phyloP scores from a whole-genome alignment of 2,888 invertebrate species.

The Pyrocoelia pectoralis region DNA sequence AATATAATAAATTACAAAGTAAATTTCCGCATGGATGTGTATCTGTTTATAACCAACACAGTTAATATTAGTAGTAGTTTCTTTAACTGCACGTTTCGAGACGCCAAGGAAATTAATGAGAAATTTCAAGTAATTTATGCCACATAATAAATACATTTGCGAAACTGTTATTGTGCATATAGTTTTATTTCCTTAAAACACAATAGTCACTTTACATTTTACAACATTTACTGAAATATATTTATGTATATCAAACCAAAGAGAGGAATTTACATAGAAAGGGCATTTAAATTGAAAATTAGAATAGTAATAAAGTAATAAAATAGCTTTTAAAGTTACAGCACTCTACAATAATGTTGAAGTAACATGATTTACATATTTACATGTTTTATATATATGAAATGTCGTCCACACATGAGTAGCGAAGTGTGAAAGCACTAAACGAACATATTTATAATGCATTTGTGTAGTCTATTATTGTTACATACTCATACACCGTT shows the following conservation, averaged over 20 bases:
- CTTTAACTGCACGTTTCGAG: conserved; percentile 25
- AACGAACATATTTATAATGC: conserved; percentile 48
- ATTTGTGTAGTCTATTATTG: conserved; percentile 42
- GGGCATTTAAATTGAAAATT: conserved; percentile 59
- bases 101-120: conserved; percentile 28
- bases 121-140: conserved; percentile 28
- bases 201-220: conserved; percentile 54
- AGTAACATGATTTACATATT: conserved; percentile 56
- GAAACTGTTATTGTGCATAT: conserved; percentile 37
- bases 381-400: conserved; percentile 54
- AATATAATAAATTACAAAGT: conserved; percentile 14
- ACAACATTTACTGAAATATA: conserved; percentile 54
- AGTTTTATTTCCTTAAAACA: conserved; percentile 42
- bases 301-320: conserved; percentile 59
- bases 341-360: conserved; percentile 51
- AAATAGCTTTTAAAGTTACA: conserved; percentile 58
- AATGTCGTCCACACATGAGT: conserved; percentile 55
- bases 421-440: conserved; percentile 55
- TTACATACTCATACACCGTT: conserved; percentile 24
- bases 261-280: conserved; percentile 58
- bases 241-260: conserved; percentile 45
- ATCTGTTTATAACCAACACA: conserved; percentile 29
- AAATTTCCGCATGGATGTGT: conserved; percentile 23
- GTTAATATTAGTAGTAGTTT: conserved; percentile 24
- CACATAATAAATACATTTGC: conserved; percentile 32